A percentile compares a stretch with the other conserved stretches of the same genome.
Conservation (phyloP, 2,888 invertebrate genomes). For the Aleiodes testaceus region DNA sequence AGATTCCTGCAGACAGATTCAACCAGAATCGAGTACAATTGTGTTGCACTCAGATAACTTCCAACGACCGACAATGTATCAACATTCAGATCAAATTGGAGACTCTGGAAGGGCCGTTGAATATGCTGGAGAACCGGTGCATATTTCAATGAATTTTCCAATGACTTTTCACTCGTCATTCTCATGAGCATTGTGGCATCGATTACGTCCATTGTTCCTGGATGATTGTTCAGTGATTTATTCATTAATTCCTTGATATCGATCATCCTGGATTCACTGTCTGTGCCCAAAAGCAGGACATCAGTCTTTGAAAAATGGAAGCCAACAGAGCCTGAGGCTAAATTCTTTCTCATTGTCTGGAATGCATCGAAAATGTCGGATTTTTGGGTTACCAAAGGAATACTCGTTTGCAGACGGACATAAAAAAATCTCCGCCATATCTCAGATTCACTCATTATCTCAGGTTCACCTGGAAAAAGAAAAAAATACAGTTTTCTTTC, state of each 20-base stretch:
- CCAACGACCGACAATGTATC: conserved; percentile 84
- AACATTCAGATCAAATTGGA: conserved; percentile 79
- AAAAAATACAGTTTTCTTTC: too few relatives aligned
- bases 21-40: conserved; percentile 83
- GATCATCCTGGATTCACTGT: conserved; percentile 72
- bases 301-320: conserved; percentile 81
- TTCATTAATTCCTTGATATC: conserved; percentile 58
- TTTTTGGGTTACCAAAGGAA: conserved; percentile 80
- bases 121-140: conserved; percentile 78
- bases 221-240: conserved; percentile 50
- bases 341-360: conserved; percentile 80
- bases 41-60: conserved; percentile 77
- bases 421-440: conserved; percentile 82
- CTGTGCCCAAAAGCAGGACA: conserved; percentile 80
- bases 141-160: conserved; percentile 71
- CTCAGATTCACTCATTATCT: conserved; percentile 78
- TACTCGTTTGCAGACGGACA: conserved; percentile 79
- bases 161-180: conserved; percentile 77
- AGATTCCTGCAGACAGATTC: conserved; percentile 84
- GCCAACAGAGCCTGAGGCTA: conserved; percentile 81
- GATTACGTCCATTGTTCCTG: conserved; percentile 74
- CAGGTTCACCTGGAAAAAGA: conserved; percentile 72
- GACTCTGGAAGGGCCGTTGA: conserved; percentile 76
- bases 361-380: conserved; percentile 75
- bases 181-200: conserved; percentile 78